Base-by-base conservation (phyloP, 2,113 vertebrate genomes). In the Hemichromis elongatus region DNA sequence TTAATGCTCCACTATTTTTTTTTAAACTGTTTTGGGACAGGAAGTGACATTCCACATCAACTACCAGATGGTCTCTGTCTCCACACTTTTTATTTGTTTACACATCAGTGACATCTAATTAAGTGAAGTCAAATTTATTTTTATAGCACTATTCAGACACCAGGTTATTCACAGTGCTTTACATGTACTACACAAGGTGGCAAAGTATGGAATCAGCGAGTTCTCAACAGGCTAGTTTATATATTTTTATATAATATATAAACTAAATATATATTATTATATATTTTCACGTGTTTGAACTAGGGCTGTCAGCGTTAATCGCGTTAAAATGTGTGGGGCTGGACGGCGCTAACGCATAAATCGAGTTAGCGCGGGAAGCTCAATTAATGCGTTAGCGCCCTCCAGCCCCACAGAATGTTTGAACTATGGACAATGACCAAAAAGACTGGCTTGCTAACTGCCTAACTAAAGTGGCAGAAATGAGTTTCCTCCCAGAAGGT, bases 1-100 rank as follows among this genome's bases (percentile, higher is more conserved):
- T 19, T 47, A 73, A 30, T 11, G 2, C 6, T 5, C 19, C 16
- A 30, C 42, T 50, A 30, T 75, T 50, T 75, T 75, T 50, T 75
- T 75, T 30, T 50, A 50, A 75, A 30, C 16, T 0, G 4, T 50
- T 75, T 75, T 11, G 24, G 68, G 24, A 50, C 26, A n/a, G 45
- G 26, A 5, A 0, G 47, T 52, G 45, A 19, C 0, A 52, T 9
- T 52, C 3, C 70, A n/a, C 45, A 75, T 75, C 2, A 50, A n/a
- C 18, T 75, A 52, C 70, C 68, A 75, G 26, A 75, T 52, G 45
- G 18, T 0, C 2, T 75, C 0, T n/a, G 26, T 47, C 21, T 18
- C 68, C 16, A 50, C 18, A 6, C 40, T 28, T 47, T 75, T 6
- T 19, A 9, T n/a, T 53, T 53, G 52, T 53, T 53, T 53, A 53